phyloP scores from a whole-genome alignment of 1,140 invertebrate genomes.

The Drosophila pectinifera region DNA sequence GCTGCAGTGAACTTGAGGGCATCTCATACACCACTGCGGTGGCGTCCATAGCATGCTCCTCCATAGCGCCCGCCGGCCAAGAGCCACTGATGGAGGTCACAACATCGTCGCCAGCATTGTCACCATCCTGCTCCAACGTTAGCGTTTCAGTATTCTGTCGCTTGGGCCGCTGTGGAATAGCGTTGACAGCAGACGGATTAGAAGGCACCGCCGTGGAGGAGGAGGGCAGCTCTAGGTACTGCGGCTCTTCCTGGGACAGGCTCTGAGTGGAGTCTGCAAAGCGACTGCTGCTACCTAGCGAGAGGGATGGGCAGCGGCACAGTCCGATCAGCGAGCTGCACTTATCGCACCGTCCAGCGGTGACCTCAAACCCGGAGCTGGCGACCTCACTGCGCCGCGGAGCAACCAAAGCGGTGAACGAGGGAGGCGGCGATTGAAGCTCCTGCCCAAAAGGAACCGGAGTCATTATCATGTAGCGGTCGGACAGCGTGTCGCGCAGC shows the following conservation, averaged over 20 bases:
- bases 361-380: conserved; percentile 11
- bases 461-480: conserved; percentile 58
- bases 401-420: conserved; percentile 36
- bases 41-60: conserved; percentile 69
- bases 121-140: conserved; percentile 13
- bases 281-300: conserved; percentile 18
- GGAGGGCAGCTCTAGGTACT: conserved; percentile 60
- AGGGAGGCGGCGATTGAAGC: conserved; percentile 2
- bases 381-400: conserved; percentile 34
- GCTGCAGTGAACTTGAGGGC: conserved; percentile 59
- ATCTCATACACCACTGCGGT: conserved; percentile 45
- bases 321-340: conserved; percentile 40
- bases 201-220: conserved; percentile 50
- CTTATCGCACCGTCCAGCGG: conserved; percentile 38
- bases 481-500: conserved; percentile 32
- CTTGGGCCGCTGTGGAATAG: conserved; percentile 51
- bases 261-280: conserved; percentile 60
- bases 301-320: conserved; percentile 38
- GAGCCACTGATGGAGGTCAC: conserved; percentile 25
- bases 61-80: conserved; percentile 68
- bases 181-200: conserved; percentile 15
- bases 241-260: conserved; percentile 17
- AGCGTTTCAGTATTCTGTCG: conserved; percentile 71
- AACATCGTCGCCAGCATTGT: conserved; percentile 19
- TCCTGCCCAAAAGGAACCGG: conserved; percentile 42